Conservation (phyloP, 2,888 invertebrate genomes). For the Halictus quadricinctus region DNA sequence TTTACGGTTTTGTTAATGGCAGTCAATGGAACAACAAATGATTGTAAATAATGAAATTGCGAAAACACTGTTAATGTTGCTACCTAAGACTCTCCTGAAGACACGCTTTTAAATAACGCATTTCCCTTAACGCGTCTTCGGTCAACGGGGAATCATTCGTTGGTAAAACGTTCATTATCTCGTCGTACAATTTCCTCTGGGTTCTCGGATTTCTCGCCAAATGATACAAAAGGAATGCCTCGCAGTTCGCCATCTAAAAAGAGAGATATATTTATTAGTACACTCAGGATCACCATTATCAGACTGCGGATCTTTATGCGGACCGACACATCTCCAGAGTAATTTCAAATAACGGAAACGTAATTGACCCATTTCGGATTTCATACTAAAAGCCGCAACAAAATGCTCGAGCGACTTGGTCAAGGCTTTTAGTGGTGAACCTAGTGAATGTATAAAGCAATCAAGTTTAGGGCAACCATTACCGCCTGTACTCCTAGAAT, state of each 20-base stretch:
- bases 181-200: slow-evolving; percentile 86
- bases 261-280: background rate
- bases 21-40: background rate
- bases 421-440: background rate
- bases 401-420: background rate
- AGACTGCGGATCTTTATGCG: too few species aligned
- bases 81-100: slow-evolving; percentile 86
- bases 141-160: slow-evolving; percentile 77
- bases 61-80: background rate
- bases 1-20: background rate
- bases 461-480: slow-evolving; percentile 40
- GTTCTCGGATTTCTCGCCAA: slow-evolving; percentile 86
- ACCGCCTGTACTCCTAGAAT: slow-evolving; percentile 87
- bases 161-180: slow-evolving; percentile 82
- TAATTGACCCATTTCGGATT: too few species aligned
- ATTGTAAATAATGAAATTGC: background rate
- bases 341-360: too few species aligned
- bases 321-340: too few species aligned
- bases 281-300: too few species aligned
- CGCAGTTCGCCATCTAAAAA: slow-evolving; percentile 85
- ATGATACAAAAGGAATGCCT: slow-evolving; percentile 87
- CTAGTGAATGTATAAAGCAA: background rate
- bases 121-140: slow-evolving; percentile 73
- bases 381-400: background rate
- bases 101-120: slow-evolving; percentile 86